Percentiles rank a stretch among this genome's conserved stretches.
Evolutionary conservation across 2,888 invertebrate species (phyloP).

Genomic region (Lepidocyrtinus sp.): DNA sequence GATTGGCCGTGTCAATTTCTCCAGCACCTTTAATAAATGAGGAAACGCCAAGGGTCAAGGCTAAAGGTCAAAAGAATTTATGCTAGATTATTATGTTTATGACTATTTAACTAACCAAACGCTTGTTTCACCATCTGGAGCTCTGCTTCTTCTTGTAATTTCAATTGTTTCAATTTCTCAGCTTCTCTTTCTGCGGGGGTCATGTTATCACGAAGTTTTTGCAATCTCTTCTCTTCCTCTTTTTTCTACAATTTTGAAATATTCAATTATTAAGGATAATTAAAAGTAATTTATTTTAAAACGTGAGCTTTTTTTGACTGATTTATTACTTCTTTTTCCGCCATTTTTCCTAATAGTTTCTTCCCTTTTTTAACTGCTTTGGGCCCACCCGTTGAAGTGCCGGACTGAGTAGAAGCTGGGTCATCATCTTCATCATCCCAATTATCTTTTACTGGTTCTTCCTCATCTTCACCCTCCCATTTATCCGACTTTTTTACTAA

Average conservation of each 20-base stretch:
- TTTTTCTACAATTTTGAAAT: conserved; percentile 31
- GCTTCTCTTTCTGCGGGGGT: conserved; percentile 84
- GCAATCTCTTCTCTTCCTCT: conserved; percentile 42
- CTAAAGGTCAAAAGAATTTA: neutral
- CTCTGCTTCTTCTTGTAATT: conserved; percentile 90
- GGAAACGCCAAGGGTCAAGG: neutral
- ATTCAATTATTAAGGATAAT: conserved; percentile 6
- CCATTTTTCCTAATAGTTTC: conserved; percentile 86
- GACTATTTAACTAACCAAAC: conserved; percentile 77
- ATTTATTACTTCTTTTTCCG: conserved; percentile 86
- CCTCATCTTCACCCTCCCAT: conserved; percentile 69
- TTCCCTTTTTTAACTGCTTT: conserved; percentile 79
- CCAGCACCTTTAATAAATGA: conserved; percentile 51
- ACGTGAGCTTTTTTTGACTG: neutral
- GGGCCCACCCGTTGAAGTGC: conserved; percentile 30
- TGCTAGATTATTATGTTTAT: neutral
- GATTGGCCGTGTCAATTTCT: conserved; percentile 64
- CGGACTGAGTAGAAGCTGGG: conserved; percentile 36
- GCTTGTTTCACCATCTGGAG: conserved; percentile 89
- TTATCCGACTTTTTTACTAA: conserved; percentile 51
- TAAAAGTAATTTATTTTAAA: neutral
- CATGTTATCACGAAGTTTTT: conserved; percentile 71
- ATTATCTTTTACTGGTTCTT: conserved; percentile 77
- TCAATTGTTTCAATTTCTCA: conserved; percentile 84
- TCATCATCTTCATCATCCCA: conserved; percentile 91